Percentiles rank a stretch among this genome's conserved stretches.
Evolutionary conservation across 2,797 vertebrate genomes (phyloP).

Genomic region (Chlorospingus flavigularis): DNA sequence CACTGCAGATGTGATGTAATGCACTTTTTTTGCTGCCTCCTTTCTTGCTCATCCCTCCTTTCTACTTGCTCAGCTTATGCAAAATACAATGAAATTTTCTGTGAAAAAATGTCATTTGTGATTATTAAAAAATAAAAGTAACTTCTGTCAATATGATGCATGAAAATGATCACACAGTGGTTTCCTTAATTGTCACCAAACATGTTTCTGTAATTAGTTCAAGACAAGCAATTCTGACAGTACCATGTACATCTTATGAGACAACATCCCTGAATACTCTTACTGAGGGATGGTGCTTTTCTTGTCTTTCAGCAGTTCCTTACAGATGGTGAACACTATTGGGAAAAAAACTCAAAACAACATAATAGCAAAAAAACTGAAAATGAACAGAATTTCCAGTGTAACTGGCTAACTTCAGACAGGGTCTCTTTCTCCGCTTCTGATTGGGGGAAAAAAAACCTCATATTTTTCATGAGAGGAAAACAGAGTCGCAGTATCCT

Average conservation of each 20-base stretch:
- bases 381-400: background rate
- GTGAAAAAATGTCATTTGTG: background rate
- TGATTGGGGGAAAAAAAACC: background rate
- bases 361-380: background rate
- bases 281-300: background rate
- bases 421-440: background rate
- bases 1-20: background rate
- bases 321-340: background rate
- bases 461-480: background rate
- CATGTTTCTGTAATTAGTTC: conserved; percentile 63
- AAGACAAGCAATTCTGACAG: conserved; percentile 52
- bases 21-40: background rate
- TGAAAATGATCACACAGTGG: conserved; percentile 10
- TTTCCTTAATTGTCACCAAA: conserved; percentile 64
- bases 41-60: background rate
- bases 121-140: background rate
- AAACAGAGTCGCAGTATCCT: background rate
- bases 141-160: conserved; percentile 26
- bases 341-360: background rate
- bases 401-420: background rate
- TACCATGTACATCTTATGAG: background rate
- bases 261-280: conserved; percentile 26
- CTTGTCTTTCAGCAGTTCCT: conserved; percentile 35
- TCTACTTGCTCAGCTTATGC: background rate
- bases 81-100: background rate